Base-by-base conservation (phyloP, 2,113 vertebrate genomes). In the Sitta europaea region DNA sequence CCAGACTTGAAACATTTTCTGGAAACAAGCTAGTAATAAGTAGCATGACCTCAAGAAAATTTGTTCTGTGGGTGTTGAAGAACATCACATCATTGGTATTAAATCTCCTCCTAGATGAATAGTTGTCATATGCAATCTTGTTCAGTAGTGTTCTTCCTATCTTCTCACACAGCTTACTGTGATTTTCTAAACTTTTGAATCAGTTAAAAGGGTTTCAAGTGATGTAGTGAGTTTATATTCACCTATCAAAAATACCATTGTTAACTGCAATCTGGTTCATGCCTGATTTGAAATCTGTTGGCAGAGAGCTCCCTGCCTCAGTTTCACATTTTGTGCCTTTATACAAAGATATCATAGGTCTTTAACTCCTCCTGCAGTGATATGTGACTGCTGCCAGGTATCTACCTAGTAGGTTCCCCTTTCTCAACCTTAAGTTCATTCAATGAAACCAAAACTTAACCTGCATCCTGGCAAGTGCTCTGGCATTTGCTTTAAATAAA, bases 41-140 rank as follows among this genome's bases (percentile, higher is more conserved):
- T 86, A 79, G 36, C 67, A 88, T 84, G 88, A 94, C 55, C n/a
- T 93, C 90, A 94, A 68, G 63, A 81, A 84, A 48, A 91, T 62
- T 72, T 89, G 12, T 67, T 83, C 63, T 83, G 59, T 76, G 63
- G 35, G 5, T 84, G 63, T 89, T 84, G 68, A 91, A 93, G 72
- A 93, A 35, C 28, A 66, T 80, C 47, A 36, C n/a, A 54, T 81
- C 55, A 22, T 53, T 76, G 54, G 47, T 84, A 66, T 77, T 89
- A 84, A 94, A 93, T 93, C 59, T 87, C 16, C 13, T 31, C 58
- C 51, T 84, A 73, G 77, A 11, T 90, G 65, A 90, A 70, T 84
- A 54, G 47, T 70, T 90, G 42, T 73, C 63, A 50, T 73, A 95
- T 36, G 22, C 63, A 84, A 3, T 94, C 81, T 84, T 80, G 22